Evolutionary conservation across 2,113 vertebrate genomes (phyloP), one percentile per base, ranked within the genome.

Genomic region (Pongo pygmaeus): DNA sequence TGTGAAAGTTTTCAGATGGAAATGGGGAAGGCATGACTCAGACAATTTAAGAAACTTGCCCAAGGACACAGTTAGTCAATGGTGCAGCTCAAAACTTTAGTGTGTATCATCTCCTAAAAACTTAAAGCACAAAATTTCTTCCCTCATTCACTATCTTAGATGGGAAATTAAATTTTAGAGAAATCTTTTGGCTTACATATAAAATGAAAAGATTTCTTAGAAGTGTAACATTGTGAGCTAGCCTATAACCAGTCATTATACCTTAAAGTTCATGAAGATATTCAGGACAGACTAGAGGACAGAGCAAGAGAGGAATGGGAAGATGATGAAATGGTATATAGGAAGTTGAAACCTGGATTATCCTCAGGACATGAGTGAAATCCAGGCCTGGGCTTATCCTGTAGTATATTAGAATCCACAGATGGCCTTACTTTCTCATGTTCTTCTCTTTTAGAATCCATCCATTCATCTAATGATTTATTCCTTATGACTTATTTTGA

Each of bases 121-220:
- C 14, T 72, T 78, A 77, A 91, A 89, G 64, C 25, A 81, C 46
- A 69, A 77, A 90, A 64, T 90, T 27, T 67, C 46, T 84, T 48
- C 50, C 78, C 50, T 95, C 4, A 48, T 72, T 89, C 1, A 32
- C 22, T 92, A 12, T 57, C 46, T 89, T 84, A 69, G 55, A 55
- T 70, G 30, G 69, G 46, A 94, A 94, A 80, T 38, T 88, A 70
- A 38, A 75, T 77, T 91, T 67, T 69, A 94, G 8, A 95, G 32
- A 91, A 77, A 72, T 93, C 3, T 84, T 67, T 57, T 77, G 25
- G 3, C 35, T 87, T 4, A 38, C 27, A 1, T 7, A 57, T 84
- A 92, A 80, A 84, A 91, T 79, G 4, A 38, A 50, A 94, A 77
- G 30, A 25, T 93, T 35, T 5, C 22, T 93, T 64, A 77, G 27